These are phyloP conservation scores for Cuniculus paca DNA, from an alignment of 2,797 vertebrate species.

Conservation along the genomic window DNA sequence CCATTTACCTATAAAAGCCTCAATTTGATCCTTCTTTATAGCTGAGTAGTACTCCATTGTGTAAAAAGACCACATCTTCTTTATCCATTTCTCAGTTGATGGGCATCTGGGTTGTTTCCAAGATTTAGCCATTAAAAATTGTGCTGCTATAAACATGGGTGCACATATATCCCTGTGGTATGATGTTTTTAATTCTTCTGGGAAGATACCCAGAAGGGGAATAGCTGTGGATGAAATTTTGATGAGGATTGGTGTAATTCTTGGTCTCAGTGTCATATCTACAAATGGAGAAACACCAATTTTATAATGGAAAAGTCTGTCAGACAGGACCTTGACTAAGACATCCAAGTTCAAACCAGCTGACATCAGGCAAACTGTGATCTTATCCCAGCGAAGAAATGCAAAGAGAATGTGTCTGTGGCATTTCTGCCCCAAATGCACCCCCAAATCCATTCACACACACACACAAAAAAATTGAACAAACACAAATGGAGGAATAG, in stretches of 20 bases:
- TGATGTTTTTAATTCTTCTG: background rate
- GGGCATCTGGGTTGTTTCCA: background rate
- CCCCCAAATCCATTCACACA: background rate
- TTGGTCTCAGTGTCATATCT: background rate
- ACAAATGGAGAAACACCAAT: background rate
- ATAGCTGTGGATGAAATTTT: background rate
- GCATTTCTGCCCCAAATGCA: background rate
- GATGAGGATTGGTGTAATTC: background rate
- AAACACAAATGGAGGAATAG: background rate
- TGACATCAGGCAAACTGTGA: background rate
- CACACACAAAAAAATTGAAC: background rate
- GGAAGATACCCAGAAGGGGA: background rate
- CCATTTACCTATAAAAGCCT: no score
- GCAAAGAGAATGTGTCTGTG: background rate
- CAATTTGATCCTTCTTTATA: no score
- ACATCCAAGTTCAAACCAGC: background rate
- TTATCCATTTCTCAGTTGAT: background rate
- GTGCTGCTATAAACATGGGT: background rate
- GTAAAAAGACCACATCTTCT: background rate
- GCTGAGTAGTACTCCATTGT: no score
- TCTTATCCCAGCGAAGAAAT: background rate
- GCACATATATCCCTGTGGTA: background rate
- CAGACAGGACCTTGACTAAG: background rate
- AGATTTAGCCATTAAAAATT: background rate
- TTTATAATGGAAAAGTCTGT: background rate